A percentile compares a stretch with the other conserved stretches of the same genome.
Evolutionary conservation across 2,797 vertebrate genomes (phyloP).

Genomic region (Sebastes matsubarae): DNA sequence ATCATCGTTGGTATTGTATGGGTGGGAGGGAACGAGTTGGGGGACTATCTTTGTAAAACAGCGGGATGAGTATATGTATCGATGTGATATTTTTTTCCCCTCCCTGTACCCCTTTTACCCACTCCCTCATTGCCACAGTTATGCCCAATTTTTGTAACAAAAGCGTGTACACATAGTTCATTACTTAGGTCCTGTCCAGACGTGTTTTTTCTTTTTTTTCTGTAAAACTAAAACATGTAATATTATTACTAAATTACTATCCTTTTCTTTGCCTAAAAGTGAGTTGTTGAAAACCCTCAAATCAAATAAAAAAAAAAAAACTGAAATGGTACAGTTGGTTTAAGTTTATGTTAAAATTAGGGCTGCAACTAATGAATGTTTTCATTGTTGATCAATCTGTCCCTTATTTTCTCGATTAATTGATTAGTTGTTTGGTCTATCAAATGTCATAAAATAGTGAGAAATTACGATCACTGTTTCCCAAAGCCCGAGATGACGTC

Average conservation of each 20-base stretch:
- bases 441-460: too few relatives aligned
- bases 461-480: too few relatives aligned
- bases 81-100: slow-evolving; percentile 72
- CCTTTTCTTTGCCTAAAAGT: slow-evolving; percentile 82
- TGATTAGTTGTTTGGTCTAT: too few relatives aligned
- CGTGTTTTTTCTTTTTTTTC: slow-evolving; percentile 62
- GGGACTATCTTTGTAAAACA: slow-evolving; percentile 76
- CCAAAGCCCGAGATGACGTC: too few relatives aligned
- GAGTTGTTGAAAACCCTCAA: slow-evolving; percentile 82
- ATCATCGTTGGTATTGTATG: slow-evolving; percentile 80
- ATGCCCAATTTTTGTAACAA: slow-evolving; percentile 79
- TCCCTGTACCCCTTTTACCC: slow-evolving; percentile 42
- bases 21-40: slow-evolving; percentile 70
- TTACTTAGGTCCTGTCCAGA: slow-evolving; percentile 82
- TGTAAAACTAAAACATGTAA: slow-evolving; percentile 87
- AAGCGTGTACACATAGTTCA: slow-evolving; percentile 83
- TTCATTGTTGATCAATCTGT: too few relatives aligned
- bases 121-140: slow-evolving; percentile 69
- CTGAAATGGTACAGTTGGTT: slow-evolving; percentile 37
- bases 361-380: too few relatives aligned
- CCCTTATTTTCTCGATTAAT: too few relatives aligned
- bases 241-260: slow-evolving; percentile 86
- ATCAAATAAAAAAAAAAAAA: slow-evolving; percentile 69
- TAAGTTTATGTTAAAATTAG: background rate
- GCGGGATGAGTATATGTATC: slow-evolving; percentile 79